phyloP scores from a whole-genome alignment of 2,888 invertebrate genomes.

The Cyclophora albipunctata region DNA sequence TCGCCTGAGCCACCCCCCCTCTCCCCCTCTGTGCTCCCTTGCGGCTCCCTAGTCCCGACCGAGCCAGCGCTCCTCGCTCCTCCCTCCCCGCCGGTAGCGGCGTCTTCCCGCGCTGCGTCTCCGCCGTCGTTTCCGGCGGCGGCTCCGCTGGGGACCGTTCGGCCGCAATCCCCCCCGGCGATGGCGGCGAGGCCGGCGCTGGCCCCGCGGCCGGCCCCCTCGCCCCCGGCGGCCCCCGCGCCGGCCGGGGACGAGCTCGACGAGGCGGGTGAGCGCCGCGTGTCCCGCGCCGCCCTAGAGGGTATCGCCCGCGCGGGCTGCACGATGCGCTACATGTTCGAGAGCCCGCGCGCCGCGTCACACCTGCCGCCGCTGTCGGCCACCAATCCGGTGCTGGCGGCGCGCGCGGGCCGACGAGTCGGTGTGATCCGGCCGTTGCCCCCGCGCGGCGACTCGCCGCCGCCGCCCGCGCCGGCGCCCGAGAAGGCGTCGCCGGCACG shows the following conservation, averaged over 20 bases:
- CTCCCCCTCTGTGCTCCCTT: conserved; percentile 36
- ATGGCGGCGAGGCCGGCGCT: conserved; percentile 71
- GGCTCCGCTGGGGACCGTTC: conserved; percentile 45
- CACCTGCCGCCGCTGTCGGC: conserved; percentile 58
- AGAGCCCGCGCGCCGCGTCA: conserved; percentile 43
- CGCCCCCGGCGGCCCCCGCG: conserved; percentile 4
- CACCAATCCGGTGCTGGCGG: conserved; percentile 51
- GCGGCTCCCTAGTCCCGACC: conserved; percentile 26
- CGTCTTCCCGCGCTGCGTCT: not conserved
- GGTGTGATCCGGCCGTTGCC: conserved; percentile 76
- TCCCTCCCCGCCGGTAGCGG: conserved; percentile 42
- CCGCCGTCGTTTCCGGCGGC: conserved; percentile 33
- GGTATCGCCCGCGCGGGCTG: conserved; percentile 81
- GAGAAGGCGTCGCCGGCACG: conserved; percentile 30
- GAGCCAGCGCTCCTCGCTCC: conserved; percentile 4
- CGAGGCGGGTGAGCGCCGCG: conserved; percentile 40
- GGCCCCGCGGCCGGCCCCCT: conserved; percentile 56
- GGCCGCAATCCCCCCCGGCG: conserved; percentile 71
- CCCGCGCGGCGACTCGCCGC: conserved; percentile 27
- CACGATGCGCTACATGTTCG: conserved; percentile 78
- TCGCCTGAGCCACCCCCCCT: conserved; percentile 27
- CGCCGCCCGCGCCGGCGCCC: conserved; percentile 23
- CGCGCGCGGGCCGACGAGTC: conserved; percentile 59
- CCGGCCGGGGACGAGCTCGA: conserved; percentile 35
- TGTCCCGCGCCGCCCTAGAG: conserved; percentile 78